Percentiles rank a stretch among this genome's conserved stretches.
phyloP scores from a whole-genome alignment of 2,888 invertebrate genomes.

The Anthophora plumipes region DNA sequence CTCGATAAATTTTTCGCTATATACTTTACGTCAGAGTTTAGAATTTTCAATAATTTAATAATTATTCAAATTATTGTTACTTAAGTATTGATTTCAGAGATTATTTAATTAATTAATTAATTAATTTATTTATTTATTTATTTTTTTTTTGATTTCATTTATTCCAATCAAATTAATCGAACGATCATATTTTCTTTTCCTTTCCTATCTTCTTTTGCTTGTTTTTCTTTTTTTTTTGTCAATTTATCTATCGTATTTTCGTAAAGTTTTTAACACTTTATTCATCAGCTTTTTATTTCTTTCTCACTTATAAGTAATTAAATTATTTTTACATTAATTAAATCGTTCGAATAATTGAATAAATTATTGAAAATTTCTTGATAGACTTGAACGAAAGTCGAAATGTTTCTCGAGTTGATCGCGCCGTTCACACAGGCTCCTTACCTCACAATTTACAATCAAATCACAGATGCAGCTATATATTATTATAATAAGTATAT shows the following conservation, averaged over 20 bases:
- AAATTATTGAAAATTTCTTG: constrained; percentile 30
- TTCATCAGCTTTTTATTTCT: background rate
- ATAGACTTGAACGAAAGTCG: constrained; percentile 26
- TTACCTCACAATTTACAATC: constrained; percentile 84
- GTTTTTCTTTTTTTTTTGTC: background rate
- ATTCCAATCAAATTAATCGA: constrained; percentile 4
- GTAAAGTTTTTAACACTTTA: background rate
- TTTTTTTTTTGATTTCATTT: background rate
- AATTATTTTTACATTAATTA: background rate
- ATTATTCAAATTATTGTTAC: background rate
- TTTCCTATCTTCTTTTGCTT: background rate
- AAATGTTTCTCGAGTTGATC: constrained; percentile 54
- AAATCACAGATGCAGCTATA: constrained; percentile 84
- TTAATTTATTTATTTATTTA: too few relatives aligned
- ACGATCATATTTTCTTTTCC: background rate
- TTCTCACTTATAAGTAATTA: background rate
- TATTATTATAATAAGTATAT: constrained; percentile 84
- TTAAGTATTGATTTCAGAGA: background rate
- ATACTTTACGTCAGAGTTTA: constrained; percentile 45
- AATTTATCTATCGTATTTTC: background rate
- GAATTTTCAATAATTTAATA: constrained; percentile 39
- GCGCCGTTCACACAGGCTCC: constrained; percentile 79
- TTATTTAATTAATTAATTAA: background rate
- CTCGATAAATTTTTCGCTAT: constrained; percentile 50
- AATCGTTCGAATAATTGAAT: constrained; percentile 34